phyloP scores from a whole-genome alignment of 2,797 vertebrate genomes.

The Pipistrellus pygmaeus region DNA sequence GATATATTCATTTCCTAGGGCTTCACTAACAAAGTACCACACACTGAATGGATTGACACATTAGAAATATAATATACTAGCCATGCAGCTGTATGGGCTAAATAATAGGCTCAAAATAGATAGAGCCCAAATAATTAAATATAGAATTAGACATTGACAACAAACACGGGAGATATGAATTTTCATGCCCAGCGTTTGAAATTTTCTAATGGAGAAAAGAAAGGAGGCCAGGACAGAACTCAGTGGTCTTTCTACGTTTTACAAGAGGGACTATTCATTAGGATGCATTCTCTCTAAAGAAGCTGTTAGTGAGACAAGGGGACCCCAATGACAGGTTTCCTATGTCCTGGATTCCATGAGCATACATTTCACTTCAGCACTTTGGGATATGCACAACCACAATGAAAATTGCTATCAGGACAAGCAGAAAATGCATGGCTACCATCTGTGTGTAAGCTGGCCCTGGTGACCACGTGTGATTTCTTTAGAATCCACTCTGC shows the following conservation, averaged over 20 bases:
- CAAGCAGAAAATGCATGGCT: accelerated
- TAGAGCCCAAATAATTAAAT: not conserved
- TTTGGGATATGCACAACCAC: not conserved
- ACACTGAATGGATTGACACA: not conserved
- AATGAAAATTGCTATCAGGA: not conserved
- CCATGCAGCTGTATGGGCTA: not conserved
- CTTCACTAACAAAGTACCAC: not conserved
- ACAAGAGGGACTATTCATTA: accelerated
- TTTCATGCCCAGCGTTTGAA: not conserved
- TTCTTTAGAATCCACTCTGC: not conserved
- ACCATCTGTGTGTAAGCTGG: not conserved
- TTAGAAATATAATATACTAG: not conserved
- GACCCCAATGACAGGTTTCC: not conserved
- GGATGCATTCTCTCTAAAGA: not conserved
- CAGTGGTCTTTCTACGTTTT: not conserved
- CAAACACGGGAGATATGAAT: not conserved
- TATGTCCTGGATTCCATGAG: not conserved
- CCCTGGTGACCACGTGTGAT: not conserved
- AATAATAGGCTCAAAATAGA: not conserved
- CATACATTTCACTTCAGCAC: not conserved
- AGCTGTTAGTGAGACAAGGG: not conserved
- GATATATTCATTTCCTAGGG: not conserved
- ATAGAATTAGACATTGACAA: not conserved
- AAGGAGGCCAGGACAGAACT: not conserved
- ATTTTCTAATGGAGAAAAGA: not conserved